Conservation (phyloP, 2,888 invertebrate species). For the Melieria omissa region DNA sequence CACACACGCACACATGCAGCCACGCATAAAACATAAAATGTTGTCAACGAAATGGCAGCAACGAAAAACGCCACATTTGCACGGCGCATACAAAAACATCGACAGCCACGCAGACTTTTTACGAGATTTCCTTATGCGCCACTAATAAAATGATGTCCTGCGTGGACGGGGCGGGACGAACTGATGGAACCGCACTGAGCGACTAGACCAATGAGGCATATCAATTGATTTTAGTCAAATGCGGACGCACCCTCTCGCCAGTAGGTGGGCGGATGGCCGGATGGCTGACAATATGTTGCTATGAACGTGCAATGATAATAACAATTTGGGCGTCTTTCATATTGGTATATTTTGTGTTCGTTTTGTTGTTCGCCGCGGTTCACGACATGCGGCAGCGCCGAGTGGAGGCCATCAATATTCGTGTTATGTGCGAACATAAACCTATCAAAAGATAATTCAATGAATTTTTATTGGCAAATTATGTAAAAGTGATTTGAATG, state of each 20-base stretch:
- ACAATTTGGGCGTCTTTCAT: slow-evolving; percentile 6
- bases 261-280: slow-evolving; percentile 1
- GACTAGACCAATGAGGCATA: slow-evolving; percentile 43
- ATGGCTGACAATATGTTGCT: slow-evolving; percentile 1
- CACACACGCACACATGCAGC: slow-evolving; percentile 8
- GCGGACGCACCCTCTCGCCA: background rate
- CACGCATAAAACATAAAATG: slow-evolving; percentile 30
- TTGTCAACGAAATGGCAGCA: slow-evolving; percentile 31
- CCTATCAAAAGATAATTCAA: slow-evolving; percentile 47
- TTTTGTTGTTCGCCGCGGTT: background rate
- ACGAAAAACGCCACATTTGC: slow-evolving; percentile 18
- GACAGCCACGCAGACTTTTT: slow-evolving; percentile 19
- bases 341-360: background rate
- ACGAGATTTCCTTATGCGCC: slow-evolving; percentile 39
- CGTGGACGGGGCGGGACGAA: background rate
- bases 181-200: too few species aligned
- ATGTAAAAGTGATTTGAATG: slow-evolving; percentile 43
- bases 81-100: slow-evolving; percentile 24
- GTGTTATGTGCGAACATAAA: slow-evolving; percentile 36
- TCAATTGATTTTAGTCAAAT: slow-evolving; percentile 44
- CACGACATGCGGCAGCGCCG: slow-evolving; percentile 1
- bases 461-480: slow-evolving; percentile 52
- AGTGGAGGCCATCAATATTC: slow-evolving; percentile 27
- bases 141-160: slow-evolving; percentile 40
- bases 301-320: slow-evolving; percentile 21